These are phyloP conservation scores for Colletes gigas DNA, from an alignment of 1,140 invertebrate genomes.

Conservation along the genomic window DNA sequence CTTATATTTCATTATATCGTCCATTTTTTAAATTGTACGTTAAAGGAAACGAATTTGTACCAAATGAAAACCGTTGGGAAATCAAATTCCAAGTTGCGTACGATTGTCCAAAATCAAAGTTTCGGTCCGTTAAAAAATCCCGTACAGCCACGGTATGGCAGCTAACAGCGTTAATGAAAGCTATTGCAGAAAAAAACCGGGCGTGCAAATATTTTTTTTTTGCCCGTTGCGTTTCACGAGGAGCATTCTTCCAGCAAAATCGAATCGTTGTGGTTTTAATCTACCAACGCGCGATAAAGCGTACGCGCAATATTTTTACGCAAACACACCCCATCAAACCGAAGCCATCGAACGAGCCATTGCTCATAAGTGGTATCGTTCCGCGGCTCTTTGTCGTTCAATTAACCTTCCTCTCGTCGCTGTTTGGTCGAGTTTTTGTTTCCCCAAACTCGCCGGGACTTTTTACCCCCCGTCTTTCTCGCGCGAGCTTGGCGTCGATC, in stretches of 20 bases:
- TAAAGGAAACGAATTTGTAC: too few relatives aligned
- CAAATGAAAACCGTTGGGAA: too few relatives aligned
- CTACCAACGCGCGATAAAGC: not conserved
- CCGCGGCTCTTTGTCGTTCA: conserved; percentile 13
- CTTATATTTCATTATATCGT: too few relatives aligned
- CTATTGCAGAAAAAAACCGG: too few relatives aligned
- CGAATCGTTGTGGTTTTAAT: conserved; percentile 7
- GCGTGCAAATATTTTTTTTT: too few relatives aligned
- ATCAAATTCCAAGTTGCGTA: too few relatives aligned
- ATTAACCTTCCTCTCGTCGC: conserved; percentile 11
- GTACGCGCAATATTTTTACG: conserved; percentile 12
- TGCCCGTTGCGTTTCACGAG: not conserved
- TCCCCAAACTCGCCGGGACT: not conserved
- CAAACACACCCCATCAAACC: not conserved
- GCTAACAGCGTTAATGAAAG: too few relatives aligned
- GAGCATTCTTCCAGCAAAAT: not conserved
- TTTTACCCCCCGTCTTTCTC: not conserved
- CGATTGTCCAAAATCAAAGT: too few relatives aligned
- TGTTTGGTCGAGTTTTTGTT: not conserved
- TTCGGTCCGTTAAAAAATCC: too few relatives aligned
- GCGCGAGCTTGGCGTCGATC: conserved; percentile 1
- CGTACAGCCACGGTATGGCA: too few relatives aligned
- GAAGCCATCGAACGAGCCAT: not conserved
- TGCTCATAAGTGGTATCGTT: conserved; percentile 17
- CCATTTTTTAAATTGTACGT: too few relatives aligned